These are phyloP conservation scores for Protobothrops flavoviridis DNA, from an alignment of 2,113 vertebrate genomes.

Conservation along the genomic window DNA sequence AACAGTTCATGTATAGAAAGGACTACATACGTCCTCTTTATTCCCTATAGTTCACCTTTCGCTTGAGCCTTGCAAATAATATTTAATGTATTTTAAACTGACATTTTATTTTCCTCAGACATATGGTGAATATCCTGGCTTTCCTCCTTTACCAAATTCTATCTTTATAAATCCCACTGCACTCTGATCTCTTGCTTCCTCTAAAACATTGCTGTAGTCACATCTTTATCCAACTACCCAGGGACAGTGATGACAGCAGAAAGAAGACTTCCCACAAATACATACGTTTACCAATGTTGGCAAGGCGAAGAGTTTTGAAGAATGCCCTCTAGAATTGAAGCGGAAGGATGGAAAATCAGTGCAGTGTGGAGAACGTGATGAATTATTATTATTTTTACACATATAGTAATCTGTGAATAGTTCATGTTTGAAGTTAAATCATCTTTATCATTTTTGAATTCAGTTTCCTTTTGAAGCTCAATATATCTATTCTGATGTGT, in stretches of 20 bases:
- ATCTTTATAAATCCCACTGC: neutral
- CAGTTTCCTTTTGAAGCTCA: conserved; percentile 71
- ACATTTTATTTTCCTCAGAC: neutral
- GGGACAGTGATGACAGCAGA: neutral
- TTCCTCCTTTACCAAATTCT: neutral
- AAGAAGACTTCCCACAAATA: neutral
- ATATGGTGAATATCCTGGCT: neutral
- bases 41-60: neutral
- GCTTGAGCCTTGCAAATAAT: neutral
- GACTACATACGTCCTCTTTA: neutral
- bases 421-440: conserved; percentile 72
- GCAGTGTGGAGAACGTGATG: conserved; percentile 31
- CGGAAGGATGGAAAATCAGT: conserved; percentile 9
- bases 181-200: neutral
- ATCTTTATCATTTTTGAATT: conserved; percentile 65
- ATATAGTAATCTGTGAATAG: conserved; percentile 56
- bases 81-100: neutral
- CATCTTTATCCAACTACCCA: neutral
- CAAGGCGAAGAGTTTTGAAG: neutral
- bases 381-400: conserved; percentile 43
- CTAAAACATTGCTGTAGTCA: neutral
- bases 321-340: conserved; percentile 36
- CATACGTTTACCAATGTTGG: neutral
- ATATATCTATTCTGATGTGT: conserved; percentile 71
- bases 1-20: neutral